Base-by-base conservation (phyloP, 64 coral and sea anemone species). In the Hydrozoanthus tunicans region DNA sequence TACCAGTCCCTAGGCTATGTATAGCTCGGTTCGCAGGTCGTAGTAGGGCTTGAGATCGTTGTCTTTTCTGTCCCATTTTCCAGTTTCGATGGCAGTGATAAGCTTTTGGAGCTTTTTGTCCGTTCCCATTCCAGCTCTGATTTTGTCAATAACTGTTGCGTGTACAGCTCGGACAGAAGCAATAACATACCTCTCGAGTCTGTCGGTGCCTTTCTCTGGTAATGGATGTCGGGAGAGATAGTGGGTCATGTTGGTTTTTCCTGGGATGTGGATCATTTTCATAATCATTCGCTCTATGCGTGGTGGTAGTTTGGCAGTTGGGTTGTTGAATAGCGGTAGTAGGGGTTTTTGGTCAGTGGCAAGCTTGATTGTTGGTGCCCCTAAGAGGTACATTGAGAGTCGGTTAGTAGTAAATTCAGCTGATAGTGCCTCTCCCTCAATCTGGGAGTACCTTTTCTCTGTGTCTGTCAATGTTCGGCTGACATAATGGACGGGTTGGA, bases 381-480 rank as follows among this genome's bases (percentile, higher is more conserved):
- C 84, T 11, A 88, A 24, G n/a, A 88, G 84, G 84, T 88, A 88
- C 66, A 88, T 88, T 58, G 15, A 13, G 6, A 88, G 51, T 88
- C 84, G 26, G 84, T 5, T 70, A 13, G 67, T 74, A 3, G 83
- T 68, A 56, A 86, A 72, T 70, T 86, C 65, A 65, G 65, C 65
- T 23, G 83, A 24, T 53, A 86, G 9, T 53, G 66, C 51, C 25
- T 65, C 83, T 9, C 15, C 6, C 56, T 86, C 83, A 56, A 86
- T 86, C 56, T 88, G 17, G n/a, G 84, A 88, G 17, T 79, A 58
- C 7, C 77, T 56, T 7, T 79, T 79, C 77, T 79, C 53, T 0
- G 77, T 79, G 77, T 79, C 77, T 0, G 53, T 88, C 57, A 73
- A 13, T 69, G 84, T 67, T 88, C 67, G 13, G 17, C 84, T 88